Evolutionary conservation across 2,888 invertebrate genomes (phyloP), one percentile per base, ranked within the genome.

Genomic region (Clepsis dumicolana): DNA sequence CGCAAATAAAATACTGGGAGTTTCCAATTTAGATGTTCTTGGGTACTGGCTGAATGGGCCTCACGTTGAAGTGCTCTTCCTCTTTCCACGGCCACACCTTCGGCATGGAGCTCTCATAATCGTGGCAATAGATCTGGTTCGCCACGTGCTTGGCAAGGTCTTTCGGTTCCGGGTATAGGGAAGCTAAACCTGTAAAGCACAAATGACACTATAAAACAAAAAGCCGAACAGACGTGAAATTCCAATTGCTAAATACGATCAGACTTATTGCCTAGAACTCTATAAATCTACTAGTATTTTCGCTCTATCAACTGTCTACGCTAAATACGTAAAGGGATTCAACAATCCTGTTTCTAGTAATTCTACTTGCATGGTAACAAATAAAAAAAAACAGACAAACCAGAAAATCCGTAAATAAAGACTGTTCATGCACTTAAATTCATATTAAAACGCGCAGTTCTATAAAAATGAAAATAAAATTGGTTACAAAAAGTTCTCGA

Each of bases 131-230:
- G 91, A 97, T 95, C 84, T 97, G 96, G 65, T 95, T 94, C 77
- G 95, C 93, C 38, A 98, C 94, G 87, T 96, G 97, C 73, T 94
- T 91, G 64, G 94, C 89, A 80, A 97, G 95, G 80, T 98, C 96
- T 75, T 95, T 95, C 48, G 98, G 98, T 86, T 97, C 96, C 0
- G 98, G 98, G 85, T 98, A 98, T 3, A 96, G 95, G 2, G 97
- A 97, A 2, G 98, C 98, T 74, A 97, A 94, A 88, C 96, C 97
- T 97, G 82, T 18, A 84, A 83, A 68, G 75, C 71, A 76, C 44
- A 48, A 16, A 64, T 27, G 1, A 53, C 2, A 18, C 14, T 32
- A 4, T 1, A 35, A 4, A 12, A 18, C 8, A 21, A 32, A 35
- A 14, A 1, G 2, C 24, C 21, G 0, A 44, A 14, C 2, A 18